Base-by-base conservation (phyloP, 2,888 invertebrate genomes). In the Nymphalis c-album region DNA sequence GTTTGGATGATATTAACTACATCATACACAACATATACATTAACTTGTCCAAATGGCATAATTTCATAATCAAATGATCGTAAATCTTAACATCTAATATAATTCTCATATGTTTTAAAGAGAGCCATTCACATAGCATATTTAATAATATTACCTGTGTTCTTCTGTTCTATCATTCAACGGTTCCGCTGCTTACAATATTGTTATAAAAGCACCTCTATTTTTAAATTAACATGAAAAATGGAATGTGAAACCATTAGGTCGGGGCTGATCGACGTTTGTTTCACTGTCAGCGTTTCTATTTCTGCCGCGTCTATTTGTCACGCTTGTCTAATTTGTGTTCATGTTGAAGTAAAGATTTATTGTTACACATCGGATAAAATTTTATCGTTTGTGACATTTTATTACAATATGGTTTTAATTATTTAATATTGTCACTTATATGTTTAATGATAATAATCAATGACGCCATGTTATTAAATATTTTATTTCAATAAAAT, bases 321-420 rank as follows among this genome's bases (percentile, higher is more conserved):
- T 91, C 91, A 91, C 85, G 81, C 78, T 77, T 82, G 89, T 88
- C 91, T 86, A 86, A 90, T 91, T 91, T 90, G 88, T 90, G 87
- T 85, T 85, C 83, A 83, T 81, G 84, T 83, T 83, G 84, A 85
- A 85, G 81, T 80, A 78, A 85, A 86, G 88, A 89, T 88, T 89
- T 85, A 91, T 88, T 81, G 80, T 83, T 77, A 75, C 74, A 77
- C 73, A 71, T 72, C 68, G 71, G 67, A 71, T 75, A 70, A 73
- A 63, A 69, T 73, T 70, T 60, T 67, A 64, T 55, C 59, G 63
- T 31, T 67, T 68, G 48, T 48, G 51, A 60, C 51, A 47, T 64
- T 60, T 64, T 51, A 10, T 59, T 57, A 40, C 31, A 57, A 57
- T 31, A 55, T 31, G 53, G 17, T 26, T 31, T 31, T 55, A 7